Base-by-base conservation (phyloP, 2,888 invertebrate species). In the Epirrhoe tristata region DNA sequence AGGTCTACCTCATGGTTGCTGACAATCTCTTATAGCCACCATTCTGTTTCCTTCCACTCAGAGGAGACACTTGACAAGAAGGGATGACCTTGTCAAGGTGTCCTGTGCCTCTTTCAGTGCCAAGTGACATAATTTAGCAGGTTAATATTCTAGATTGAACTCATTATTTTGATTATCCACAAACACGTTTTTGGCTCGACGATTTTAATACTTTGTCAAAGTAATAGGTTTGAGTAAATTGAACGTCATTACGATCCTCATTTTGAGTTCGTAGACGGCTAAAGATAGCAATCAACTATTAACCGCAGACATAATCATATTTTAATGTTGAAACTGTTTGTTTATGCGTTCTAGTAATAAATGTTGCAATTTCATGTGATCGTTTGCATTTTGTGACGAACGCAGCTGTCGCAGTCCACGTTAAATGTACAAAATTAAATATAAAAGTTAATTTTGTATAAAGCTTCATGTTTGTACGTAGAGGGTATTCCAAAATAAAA, bases 281-380 rank as follows among this genome's bases (percentile, higher is more conserved):
- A 55, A 61, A 68, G 58, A 64, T 64, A 64, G 60, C 59, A 53
- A 43, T 67, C 48, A 12, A 48, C 67, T 61, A 64, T 64, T 46
- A 68, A 32, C 60, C n/a, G 64, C 54, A 46, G 51, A 32, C 58
- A 58, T 62, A 58, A 61, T 64, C 54, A 68, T 64, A 65, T 61
- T 61, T 68, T 61, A 68, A 57, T 67, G 63, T 57, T 39, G 32
- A 59, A 59, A 54, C 50, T 63, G 58, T 65, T 64, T 52, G 46
- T 62, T 58, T 36, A 64, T 60, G 54, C 16, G 43, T 60, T 56
- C 24, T 32, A 16, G 50, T 59, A 54, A 59, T 72, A 74, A 74
- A 72, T 65, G 52, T 36, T 53, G 53, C 63, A 72, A 69, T 72
- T 66, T 64, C 64, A 72, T 65, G 63, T 14, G 63, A 24, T 51